Evolutionary conservation across 2,797 vertebrate species (phyloP).

Genomic region (Pachyuromys duprasi): DNA sequence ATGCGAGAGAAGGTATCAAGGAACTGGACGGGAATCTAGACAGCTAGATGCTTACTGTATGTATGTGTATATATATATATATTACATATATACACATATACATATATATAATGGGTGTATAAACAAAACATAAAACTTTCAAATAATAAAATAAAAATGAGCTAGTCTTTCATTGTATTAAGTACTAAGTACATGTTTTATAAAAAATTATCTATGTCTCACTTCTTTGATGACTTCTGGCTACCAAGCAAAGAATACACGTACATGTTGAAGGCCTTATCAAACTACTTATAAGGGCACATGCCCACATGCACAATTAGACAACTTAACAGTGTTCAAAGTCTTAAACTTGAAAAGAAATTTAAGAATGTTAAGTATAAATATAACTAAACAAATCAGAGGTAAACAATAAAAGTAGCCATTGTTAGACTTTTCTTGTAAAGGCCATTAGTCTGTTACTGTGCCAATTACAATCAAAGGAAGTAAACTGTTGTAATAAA

Average conservation of each 20-base stretch:
- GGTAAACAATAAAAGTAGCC: neutral
- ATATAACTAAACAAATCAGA: neutral
- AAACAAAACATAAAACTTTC: neutral
- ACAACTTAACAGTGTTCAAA: neutral
- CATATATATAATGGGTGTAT: neutral
- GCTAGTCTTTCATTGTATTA: neutral
- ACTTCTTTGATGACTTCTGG: neutral
- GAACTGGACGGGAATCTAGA: neutral
- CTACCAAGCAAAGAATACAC: neutral
- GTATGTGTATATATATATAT: neutral
- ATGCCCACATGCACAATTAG: neutral
- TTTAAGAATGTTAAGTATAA: neutral
- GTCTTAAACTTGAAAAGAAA: slow-evolving; percentile 8
- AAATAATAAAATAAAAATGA: neutral
- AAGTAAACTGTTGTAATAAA: neutral
- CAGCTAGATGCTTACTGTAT: neutral
- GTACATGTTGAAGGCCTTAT: neutral
- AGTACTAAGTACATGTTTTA: neutral
- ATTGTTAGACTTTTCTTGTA: neutral
- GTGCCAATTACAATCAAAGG: neutral
- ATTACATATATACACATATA: neutral
- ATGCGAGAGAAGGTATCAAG: neutral
- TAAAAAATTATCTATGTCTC: neutral
- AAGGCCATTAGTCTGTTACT: neutral
- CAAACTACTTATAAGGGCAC: neutral